These are phyloP conservation scores for Misgurnus mizolepis DNA, from an alignment of 2,113 vertebrate species.

Conservation along the genomic window DNA sequence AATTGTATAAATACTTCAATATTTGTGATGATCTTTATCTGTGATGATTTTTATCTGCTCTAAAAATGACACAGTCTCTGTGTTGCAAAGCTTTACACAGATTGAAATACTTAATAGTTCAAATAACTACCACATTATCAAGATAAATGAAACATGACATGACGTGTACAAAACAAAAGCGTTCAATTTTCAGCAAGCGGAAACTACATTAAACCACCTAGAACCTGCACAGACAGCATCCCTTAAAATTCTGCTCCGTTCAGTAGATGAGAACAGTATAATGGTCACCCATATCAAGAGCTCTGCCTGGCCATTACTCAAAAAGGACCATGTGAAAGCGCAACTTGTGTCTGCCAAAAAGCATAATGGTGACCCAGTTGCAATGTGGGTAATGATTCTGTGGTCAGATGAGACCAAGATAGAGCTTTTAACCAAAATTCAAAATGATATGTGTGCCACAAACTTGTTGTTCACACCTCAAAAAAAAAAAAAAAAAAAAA, in stretches of 20 bases:
- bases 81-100: background rate
- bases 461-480: slow-evolving; percentile 6
- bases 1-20: too few relatives aligned
- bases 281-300: background rate
- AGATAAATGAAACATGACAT: background rate
- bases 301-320: slow-evolving; percentile 3
- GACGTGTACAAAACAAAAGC: background rate
- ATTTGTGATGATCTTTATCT: too few relatives aligned
- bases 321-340: slow-evolving; percentile 16
- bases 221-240: background rate
- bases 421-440: slow-evolving; percentile 5
- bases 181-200: slow-evolving; percentile 8
- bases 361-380: slow-evolving; percentile 16
- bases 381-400: slow-evolving; percentile 16
- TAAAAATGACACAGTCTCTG: background rate
- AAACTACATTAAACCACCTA: background rate
- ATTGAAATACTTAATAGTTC: background rate
- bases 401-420: slow-evolving; percentile 14
- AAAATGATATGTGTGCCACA: background rate
- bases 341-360: slow-evolving; percentile 10
- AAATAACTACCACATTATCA: background rate
- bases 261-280: slow-evolving; percentile 8
- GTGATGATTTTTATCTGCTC: too few relatives aligned
- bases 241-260: background rate
- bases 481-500: too few relatives aligned